Evolutionary conservation across 2,113 vertebrate species (phyloP).

Genomic region (Poeciliopsis prolifica): DNA sequence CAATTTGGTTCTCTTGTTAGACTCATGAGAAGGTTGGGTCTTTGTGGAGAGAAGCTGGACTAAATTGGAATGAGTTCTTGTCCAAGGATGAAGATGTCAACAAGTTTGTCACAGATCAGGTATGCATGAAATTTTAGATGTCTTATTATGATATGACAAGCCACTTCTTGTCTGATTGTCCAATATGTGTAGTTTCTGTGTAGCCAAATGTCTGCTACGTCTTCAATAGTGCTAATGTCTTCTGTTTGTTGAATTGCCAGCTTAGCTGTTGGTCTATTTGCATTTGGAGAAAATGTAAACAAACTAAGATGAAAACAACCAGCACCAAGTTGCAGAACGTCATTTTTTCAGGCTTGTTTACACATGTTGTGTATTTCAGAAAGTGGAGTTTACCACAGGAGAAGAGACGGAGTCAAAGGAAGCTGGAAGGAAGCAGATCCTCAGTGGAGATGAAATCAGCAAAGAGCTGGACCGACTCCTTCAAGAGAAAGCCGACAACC

Average conservation of each 20-base stretch:
- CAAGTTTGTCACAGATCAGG: conserved; percentile 91
- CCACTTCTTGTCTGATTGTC: too few species aligned
- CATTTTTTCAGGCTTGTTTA: background rate
- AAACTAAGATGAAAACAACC: background rate
- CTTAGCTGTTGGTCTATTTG: background rate
- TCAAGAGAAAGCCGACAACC: conserved; percentile 88
- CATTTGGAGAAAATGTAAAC: too few species aligned
- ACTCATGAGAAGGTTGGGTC: conserved; percentile 88
- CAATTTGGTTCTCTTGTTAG: conserved; percentile 64
- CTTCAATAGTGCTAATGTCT: too few species aligned
- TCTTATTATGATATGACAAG: too few species aligned
- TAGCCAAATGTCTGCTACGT: too few species aligned
- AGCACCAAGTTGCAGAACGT: background rate
- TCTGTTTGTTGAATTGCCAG: background rate
- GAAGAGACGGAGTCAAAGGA: conserved; percentile 78
- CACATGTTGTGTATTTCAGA: conserved; percentile 69
- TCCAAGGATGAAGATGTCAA: conserved; percentile 89
- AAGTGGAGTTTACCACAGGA: conserved; percentile 91
- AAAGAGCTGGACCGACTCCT: conserved; percentile 88
- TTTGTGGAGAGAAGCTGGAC: conserved; percentile 88
- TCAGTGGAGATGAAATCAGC: conserved; percentile 86
- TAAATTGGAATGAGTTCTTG: conserved; percentile 94
- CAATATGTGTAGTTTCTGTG: too few species aligned
- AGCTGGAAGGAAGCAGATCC: conserved; percentile 73
- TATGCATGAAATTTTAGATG: conserved; percentile 49